Evolutionary conservation across 1,140 invertebrate species (phyloP).

Genomic region (Orchestia grillus): DNA sequence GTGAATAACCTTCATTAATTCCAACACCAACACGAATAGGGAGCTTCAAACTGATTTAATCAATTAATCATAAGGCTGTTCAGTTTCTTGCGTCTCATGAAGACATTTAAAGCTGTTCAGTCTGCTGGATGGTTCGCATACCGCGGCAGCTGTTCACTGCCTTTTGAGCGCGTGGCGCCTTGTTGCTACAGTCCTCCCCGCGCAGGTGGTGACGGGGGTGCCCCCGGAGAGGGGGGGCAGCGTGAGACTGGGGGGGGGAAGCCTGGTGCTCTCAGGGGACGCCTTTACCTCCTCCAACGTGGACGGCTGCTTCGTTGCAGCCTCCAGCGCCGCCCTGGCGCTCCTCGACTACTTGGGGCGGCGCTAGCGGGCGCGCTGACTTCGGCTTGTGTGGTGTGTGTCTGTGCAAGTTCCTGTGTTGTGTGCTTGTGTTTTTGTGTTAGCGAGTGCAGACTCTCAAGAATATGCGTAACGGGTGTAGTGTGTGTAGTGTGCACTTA

Average conservation of each 20-base stretch:
- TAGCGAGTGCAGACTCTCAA: neutral
- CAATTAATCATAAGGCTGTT: no score
- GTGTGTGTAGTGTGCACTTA: neutral
- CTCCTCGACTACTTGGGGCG: neutral
- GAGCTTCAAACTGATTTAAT: no score
- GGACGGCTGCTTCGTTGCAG: conserved; percentile 15
- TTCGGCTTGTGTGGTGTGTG: no score
- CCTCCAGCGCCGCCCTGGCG: neutral
- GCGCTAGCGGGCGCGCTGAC: neutral
- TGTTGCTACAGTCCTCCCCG: no score
- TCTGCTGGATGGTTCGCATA: no score
- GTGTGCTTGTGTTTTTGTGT: neutral
- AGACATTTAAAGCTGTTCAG: no score
- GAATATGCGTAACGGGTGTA: no score
- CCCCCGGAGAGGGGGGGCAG: neutral
- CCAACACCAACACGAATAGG: no score
- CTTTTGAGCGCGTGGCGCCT: no score
- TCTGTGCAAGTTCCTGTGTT: neutral
- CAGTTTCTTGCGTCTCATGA: no score
- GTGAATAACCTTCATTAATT: no score
- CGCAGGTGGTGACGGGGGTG: conserved; percentile 24
- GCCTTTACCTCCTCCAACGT: conserved; percentile 38
- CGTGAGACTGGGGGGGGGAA: neutral
- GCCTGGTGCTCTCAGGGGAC: conserved; percentile 16
- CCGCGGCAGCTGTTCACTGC: no score